Evolutionary conservation across 1,140 invertebrate species (phyloP), one percentile per base, ranked within the genome.

Genomic region (Orchestia grillus): DNA sequence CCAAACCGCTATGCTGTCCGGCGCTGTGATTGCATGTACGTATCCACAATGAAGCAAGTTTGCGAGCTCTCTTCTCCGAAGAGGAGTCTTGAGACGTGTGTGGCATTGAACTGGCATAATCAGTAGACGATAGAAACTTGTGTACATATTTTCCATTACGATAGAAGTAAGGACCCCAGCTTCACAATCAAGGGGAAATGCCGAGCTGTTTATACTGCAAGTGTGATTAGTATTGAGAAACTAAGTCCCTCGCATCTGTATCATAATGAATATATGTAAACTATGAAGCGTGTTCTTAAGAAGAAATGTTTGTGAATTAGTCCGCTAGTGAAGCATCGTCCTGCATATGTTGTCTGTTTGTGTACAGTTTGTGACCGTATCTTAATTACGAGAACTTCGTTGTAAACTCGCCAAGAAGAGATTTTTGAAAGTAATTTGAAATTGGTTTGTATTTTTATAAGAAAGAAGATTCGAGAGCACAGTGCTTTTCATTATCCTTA

Each of bases 391-490:
- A 4, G 88, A 77, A 94, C 43, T 94, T 94, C 44, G 44, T 94
- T 94, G 44, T 94, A 94, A 94, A 47, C 44, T 47, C 47, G 92
- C 92, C 92, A 94, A 94, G 44, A 15, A 47, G 92, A 94, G 44
- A 47, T 94, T 94, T n/a, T 45, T n/a, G 62, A 94, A 28, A 94
- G 88, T 94, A 44, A 94, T 94, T 94, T 44, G 92, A 94, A 94
- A 94, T 94, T 94, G 92, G 44, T 94, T 94, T 94, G 92, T 94
- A 94, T 94, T 94, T 94, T 94, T 94, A 94, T 94, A 94, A 90
- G 43, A 44, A 94, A 94, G 40, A 94, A 6, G 44, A 45, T 94
- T 44, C 44, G 36, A 94, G 40, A 47, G 41, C 16, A 42, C 41
- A 6, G 19, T 47, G 92, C 44, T 15, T 94, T 94, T 45, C 44